These are phyloP conservation scores for Leptothorax acervorum DNA, from an alignment of 2,888 invertebrate genomes.

Conservation along the genomic window DNA sequence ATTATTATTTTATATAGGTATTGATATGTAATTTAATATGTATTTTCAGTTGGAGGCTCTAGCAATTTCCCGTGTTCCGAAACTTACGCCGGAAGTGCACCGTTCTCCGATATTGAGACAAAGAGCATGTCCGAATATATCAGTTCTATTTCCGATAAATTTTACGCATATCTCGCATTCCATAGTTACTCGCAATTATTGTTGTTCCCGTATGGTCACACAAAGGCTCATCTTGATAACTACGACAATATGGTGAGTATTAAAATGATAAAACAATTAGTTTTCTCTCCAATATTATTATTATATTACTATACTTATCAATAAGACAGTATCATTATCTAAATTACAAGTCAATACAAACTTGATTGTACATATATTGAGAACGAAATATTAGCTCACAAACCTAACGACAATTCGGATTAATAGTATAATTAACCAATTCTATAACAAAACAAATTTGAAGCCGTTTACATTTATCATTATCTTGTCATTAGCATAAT, in stretches of 20 bases:
- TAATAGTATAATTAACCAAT: neutral
- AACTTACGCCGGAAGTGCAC: constrained; percentile 88
- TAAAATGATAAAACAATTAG: neutral
- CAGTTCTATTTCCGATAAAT: constrained; percentile 85
- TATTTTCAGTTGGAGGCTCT: constrained; percentile 86
- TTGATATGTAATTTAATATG: neutral
- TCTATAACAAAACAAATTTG: neutral
- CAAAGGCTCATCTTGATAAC: constrained; percentile 87
- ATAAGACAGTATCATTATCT: neutral
- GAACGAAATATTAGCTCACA: neutral
- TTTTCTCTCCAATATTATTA: neutral
- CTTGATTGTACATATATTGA: neutral
- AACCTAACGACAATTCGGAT: neutral
- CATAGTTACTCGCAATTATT: constrained; percentile 92
- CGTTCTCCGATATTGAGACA: constrained; percentile 91
- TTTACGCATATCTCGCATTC: constrained; percentile 90
- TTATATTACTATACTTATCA: neutral
- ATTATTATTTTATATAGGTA: neutral
- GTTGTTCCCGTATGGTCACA: constrained; percentile 90
- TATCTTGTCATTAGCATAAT: neutral
- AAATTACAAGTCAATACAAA: neutral
- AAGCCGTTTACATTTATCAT: neutral
- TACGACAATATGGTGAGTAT: constrained; percentile 84
- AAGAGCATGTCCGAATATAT: constrained; percentile 87
- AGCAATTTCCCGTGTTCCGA: constrained; percentile 88